Conservation (phyloP, 2,113 vertebrate species). For the Bothrops jararaca region DNA sequence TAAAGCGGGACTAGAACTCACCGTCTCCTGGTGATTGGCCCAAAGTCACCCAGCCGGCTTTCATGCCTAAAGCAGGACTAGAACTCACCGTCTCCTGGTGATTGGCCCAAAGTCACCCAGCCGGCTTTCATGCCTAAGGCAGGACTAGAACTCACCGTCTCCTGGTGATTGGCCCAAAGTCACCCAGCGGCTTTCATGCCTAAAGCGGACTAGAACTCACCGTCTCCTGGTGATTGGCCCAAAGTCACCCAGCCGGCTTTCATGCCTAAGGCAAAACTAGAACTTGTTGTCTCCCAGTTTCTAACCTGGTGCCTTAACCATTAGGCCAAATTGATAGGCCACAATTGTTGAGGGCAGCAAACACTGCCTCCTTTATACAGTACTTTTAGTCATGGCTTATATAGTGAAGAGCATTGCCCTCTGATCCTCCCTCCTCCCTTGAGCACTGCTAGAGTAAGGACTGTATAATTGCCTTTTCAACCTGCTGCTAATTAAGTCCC, state of each 20-base stretch:
- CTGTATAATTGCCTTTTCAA: background rate
- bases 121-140: background rate
- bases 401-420: background rate
- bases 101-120: too few species aligned
- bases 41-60: background rate
- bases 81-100: background rate
- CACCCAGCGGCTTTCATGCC: too few species aligned
- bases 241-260: too few species aligned
- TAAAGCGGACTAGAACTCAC: background rate
- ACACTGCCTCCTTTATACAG: rapidly evolving
- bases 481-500: background rate
- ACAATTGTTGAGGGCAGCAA: background rate
- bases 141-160: background rate
- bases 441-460: background rate
- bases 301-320: background rate
- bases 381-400: background rate
- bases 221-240: too few species aligned
- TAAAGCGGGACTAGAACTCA: background rate
- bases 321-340: background rate
- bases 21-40: too few species aligned
- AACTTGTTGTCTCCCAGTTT: background rate
- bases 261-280: background rate
- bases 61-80: background rate
- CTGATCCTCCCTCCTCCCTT: background rate
- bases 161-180: background rate